A percentile compares a stretch with the other conserved stretches of the same genome.
Conservation (phyloP, 2,888 invertebrate genomes). For the Rutpela maculata region DNA sequence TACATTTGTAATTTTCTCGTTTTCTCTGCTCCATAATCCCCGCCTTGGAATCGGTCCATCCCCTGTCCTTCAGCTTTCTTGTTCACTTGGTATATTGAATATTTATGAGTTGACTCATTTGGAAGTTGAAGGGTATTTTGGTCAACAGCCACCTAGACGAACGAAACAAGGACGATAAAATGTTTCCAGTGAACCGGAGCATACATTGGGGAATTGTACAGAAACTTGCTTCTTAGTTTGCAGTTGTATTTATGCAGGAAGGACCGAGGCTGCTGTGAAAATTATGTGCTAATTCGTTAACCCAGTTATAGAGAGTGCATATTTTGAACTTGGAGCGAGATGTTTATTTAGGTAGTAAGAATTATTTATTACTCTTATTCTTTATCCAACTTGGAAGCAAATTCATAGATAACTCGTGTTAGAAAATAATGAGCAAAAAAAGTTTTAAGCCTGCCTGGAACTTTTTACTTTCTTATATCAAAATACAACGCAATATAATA, state of each 20-base stretch:
- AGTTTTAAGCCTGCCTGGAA: too few relatives aligned
- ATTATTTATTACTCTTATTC: not conserved
- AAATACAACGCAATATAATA: too few relatives aligned
- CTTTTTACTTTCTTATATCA: too few relatives aligned
- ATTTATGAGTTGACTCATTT: conserved; percentile 32
- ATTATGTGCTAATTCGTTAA: conserved; percentile 2
- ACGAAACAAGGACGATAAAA: conserved; percentile 11
- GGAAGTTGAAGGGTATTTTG: conserved; percentile 17
- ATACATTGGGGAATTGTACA: conserved; percentile 3
- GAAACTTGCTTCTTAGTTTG: conserved; percentile 4
- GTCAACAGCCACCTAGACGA: not conserved
- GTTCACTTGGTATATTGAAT: conserved; percentile 27
- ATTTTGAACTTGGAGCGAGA: not conserved
- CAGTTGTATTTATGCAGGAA: not conserved
- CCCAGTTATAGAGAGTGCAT: not conserved
- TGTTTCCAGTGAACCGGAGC: not conserved
- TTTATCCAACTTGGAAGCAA: not conserved
- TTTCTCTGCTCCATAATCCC: not conserved
- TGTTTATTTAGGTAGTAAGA: conserved; percentile 1
- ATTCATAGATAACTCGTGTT: too few relatives aligned
- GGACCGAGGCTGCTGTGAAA: not conserved
- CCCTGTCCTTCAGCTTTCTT: conserved; percentile 16
- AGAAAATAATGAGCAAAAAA: too few relatives aligned
- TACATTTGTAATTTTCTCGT: conserved; percentile 7
- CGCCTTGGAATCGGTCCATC: conserved; percentile 18